phyloP scores from a whole-genome alignment of 2,113 vertebrate genomes.

The Cercopithecus mona region DNA sequence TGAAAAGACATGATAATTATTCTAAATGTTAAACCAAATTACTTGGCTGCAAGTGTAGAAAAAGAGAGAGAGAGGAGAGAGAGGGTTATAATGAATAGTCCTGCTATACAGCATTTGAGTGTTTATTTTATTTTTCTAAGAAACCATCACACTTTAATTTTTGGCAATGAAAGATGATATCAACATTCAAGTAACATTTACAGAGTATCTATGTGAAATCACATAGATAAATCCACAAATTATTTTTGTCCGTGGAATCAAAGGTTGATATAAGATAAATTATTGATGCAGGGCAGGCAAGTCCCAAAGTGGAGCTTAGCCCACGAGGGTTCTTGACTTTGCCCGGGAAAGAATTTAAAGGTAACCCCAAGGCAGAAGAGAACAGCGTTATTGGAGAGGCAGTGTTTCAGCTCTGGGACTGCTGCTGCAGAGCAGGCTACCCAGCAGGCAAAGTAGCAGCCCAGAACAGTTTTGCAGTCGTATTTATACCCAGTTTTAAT shows the following conservation, averaged over 20 bases:
- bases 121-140: slow-evolving; percentile 44
- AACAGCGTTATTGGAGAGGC: no score
- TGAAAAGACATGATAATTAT: slow-evolving; percentile 49
- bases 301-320: no score
- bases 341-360: no score
- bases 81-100: neutral
- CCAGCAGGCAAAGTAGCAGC: no score
- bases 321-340: no score
- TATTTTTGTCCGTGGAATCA: slow-evolving; percentile 27
- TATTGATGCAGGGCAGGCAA: neutral
- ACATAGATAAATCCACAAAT: neutral
- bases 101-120: slow-evolving; percentile 14
- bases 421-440: no score
- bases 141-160: slow-evolving; percentile 34
- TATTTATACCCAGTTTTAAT: no score
- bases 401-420: no score
- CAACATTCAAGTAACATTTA: slow-evolving; percentile 17
- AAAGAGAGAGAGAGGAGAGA: neutral
- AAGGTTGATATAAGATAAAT: slow-evolving; percentile 2
- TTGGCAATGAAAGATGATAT: neutral
- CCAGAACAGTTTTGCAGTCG: no score
- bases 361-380: no score
- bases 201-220: neutral
- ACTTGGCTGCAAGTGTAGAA: neutral
- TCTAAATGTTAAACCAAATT: slow-evolving; percentile 56